phyloP scores from a whole-genome alignment of 2,797 vertebrate species.

The Aselliscus stoliczkanus region DNA sequence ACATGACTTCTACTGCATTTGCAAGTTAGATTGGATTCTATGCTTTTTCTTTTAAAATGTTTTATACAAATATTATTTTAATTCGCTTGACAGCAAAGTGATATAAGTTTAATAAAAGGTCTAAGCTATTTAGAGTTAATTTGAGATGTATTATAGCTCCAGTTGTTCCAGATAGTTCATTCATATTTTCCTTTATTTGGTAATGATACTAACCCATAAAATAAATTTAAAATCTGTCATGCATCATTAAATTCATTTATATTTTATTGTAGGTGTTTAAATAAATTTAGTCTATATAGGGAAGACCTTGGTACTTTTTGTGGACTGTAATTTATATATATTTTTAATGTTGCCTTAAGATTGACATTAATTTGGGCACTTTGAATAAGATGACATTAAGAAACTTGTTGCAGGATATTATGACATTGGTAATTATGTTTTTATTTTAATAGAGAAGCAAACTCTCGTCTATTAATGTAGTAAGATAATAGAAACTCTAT shows the following conservation, averaged over 20 bases:
- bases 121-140: conserved; percentile 24
- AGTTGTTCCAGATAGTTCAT: conserved; percentile 48
- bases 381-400: conserved; percentile 59
- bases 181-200: conserved; percentile 47
- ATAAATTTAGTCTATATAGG: conserved; percentile 61
- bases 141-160: neutral
- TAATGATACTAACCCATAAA: conserved; percentile 68
- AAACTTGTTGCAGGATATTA: conserved; percentile 58
- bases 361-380: conserved; percentile 70
- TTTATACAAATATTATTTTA: conserved; percentile 27
- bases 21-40: neutral
- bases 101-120: neutral
- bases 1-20: neutral
- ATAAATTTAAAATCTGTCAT: conserved; percentile 67
- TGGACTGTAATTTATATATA: conserved; percentile 40
- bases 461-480: conserved; percentile 28
- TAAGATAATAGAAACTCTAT: conserved; percentile 40
- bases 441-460: conserved; percentile 50
- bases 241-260: conserved; percentile 71
- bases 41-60: neutral
- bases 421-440: conserved; percentile 53
- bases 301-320: conserved; percentile 55
- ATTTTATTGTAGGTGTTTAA: conserved; percentile 72
- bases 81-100: conserved; percentile 6
- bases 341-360: conserved; percentile 64